Evolutionary conservation across 2,888 invertebrate species (phyloP).

Genomic region (Octodonta nipae): DNA sequence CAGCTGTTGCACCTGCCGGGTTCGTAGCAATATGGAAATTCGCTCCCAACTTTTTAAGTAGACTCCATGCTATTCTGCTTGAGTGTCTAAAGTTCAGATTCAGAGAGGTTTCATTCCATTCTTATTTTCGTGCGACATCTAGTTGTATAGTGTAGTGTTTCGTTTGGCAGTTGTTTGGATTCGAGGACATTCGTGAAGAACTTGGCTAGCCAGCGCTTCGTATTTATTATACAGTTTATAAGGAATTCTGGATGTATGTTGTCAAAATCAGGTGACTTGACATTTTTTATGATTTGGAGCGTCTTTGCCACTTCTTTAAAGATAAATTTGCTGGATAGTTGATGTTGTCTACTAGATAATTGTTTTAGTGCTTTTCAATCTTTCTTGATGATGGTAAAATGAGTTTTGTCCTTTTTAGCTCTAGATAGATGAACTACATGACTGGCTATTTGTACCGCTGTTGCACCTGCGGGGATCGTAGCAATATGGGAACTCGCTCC

Average conservation of each 20-base stretch:
- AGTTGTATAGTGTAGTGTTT: too few species aligned
- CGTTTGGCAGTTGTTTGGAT: too few species aligned
- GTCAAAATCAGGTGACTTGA: conserved; percentile 3
- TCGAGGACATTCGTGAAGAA: too few species aligned
- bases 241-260: conserved; percentile 7
- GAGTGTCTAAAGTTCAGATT: not conserved
- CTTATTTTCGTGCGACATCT: not conserved
- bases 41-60: not conserved
- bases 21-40: not conserved
- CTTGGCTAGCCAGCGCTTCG: conserved; percentile 5
- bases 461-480: not conserved
- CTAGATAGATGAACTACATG: not conserved
- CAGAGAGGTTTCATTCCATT: not conserved
- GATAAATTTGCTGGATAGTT: not conserved
- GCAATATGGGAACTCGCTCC: not conserved
- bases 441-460: not conserved
- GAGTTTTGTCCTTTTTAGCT: not conserved
- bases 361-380: not conserved
- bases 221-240: conserved; percentile 4
- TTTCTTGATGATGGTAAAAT: not conserved
- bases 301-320: too few species aligned
- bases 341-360: too few species aligned
- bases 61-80: not conserved
- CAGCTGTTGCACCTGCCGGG: too few species aligned
- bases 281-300: too few species aligned